Evolutionary conservation across 2,888 invertebrate genomes (phyloP).

Genomic region (Celastrina argiolus): DNA sequence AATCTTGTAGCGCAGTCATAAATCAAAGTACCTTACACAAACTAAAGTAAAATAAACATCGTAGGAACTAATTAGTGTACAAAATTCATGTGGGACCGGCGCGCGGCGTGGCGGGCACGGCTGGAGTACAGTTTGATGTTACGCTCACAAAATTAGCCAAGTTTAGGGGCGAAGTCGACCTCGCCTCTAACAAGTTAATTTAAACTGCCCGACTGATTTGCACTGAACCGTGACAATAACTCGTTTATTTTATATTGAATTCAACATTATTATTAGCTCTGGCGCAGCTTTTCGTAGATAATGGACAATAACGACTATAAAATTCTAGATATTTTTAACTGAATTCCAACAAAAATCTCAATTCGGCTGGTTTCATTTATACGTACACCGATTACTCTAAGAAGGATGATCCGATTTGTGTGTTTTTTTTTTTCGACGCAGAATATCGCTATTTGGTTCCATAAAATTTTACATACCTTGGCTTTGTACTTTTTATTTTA

Average conservation of each 20-base stretch:
- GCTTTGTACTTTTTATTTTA: too few species aligned
- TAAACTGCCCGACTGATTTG: conserved; percentile 73
- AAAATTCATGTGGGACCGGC: conserved; percentile 75
- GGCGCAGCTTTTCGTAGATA: neutral
- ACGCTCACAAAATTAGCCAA: conserved; percentile 74
- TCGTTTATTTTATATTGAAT: conserved; percentile 69
- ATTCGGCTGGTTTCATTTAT: too few species aligned
- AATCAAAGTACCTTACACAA: conserved; percentile 64
- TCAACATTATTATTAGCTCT: neutral
- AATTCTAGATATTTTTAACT: too few species aligned
- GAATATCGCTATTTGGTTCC: too few species aligned
- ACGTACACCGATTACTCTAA: too few species aligned
- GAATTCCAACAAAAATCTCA: too few species aligned
- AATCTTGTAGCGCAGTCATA: conserved; percentile 45
- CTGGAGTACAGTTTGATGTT: conserved; percentile 74
- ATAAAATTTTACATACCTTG: too few species aligned
- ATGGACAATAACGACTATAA: too few species aligned
- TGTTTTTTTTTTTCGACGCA: too few species aligned
- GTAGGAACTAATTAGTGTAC: conserved; percentile 72
- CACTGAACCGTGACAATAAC: conserved; percentile 70
- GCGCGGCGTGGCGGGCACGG: conserved; percentile 61
- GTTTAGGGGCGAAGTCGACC: conserved; percentile 72
- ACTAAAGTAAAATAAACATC: conserved; percentile 73
- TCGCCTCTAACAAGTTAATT: conserved; percentile 71
- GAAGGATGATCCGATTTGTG: too few species aligned